phyloP scores from a whole-genome alignment of 2,113 vertebrate genomes.

The Podarcis muralis region DNA sequence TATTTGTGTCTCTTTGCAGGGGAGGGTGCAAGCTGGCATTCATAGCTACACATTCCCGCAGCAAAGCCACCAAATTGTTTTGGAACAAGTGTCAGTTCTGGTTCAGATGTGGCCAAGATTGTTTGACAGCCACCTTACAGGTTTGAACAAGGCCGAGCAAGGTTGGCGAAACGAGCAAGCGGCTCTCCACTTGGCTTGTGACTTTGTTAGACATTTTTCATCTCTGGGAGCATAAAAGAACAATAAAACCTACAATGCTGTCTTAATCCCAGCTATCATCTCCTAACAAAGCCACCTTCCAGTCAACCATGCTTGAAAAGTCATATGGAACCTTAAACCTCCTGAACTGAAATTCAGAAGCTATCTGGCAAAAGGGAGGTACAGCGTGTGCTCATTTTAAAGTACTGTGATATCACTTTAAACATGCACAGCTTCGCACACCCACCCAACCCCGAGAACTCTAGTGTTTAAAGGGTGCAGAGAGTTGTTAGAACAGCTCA shows the following conservation, averaged over 20 bases:
- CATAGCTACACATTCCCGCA: fast-evolving
- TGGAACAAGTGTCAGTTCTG: not conserved
- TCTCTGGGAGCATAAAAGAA: not conserved
- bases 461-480: too few species aligned
- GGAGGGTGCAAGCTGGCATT: not conserved
- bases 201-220: not conserved
- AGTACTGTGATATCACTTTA: too few species aligned
- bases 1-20: not conserved
- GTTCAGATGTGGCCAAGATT: not conserved
- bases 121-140: conserved; percentile 2
- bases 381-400: not conserved
- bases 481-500: too few species aligned
- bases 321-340: not conserved
- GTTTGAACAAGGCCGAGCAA: not conserved
- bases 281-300: not conserved
- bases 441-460: too few species aligned
- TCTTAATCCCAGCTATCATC: not conserved
- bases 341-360: not conserved
- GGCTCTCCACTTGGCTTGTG: not conserved
- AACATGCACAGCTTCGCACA: too few species aligned
- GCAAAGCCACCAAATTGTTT: conserved; percentile 16
- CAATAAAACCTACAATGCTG: not conserved
- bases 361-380: not conserved
- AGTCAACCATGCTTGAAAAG: not conserved
- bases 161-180: not conserved